phyloP scores from a whole-genome alignment of 2,113 vertebrate species.

The Lonchura striata region DNA sequence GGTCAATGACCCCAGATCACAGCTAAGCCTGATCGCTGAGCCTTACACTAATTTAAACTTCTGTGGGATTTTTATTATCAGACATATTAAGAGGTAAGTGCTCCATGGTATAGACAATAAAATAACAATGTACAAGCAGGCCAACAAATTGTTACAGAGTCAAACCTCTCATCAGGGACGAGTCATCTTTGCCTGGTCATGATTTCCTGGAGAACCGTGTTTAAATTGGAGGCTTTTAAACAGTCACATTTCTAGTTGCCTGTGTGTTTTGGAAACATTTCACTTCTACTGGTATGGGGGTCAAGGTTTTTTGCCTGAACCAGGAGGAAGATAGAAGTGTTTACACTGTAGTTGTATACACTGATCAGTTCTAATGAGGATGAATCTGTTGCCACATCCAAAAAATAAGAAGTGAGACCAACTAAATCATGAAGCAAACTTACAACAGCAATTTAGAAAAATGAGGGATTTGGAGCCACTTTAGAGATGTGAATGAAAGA shows the following conservation, averaged over 20 bases:
- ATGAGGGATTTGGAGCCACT: neutral
- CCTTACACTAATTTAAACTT: neutral
- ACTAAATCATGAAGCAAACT: neutral
- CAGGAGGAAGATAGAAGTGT: constrained; percentile 8
- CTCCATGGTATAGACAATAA: neutral
- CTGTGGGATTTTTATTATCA: neutral
- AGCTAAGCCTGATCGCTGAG: neutral
- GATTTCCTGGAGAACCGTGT: constrained; percentile 9
- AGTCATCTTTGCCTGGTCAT: neutral
- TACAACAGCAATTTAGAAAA: constrained; percentile 22
- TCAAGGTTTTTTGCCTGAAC: constrained; percentile 25
- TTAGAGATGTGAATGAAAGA: constrained; percentile 36
- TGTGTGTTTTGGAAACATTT: constrained; percentile 2
- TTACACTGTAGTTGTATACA: neutral
- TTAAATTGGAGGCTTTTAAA: constrained; percentile 5
- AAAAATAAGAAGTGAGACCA: neutral
- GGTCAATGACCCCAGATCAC: neutral
- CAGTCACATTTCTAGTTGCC: neutral
- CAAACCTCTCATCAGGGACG: neutral
- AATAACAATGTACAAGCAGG: neutral
- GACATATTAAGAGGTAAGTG: neutral
- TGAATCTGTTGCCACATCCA: neutral
- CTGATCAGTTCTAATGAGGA: neutral
- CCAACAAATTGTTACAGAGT: neutral
- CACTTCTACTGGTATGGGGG: neutral